phyloP scores from a whole-genome alignment of 64 coral and sea anemone genomes.

The Montipora sp. region DNA sequence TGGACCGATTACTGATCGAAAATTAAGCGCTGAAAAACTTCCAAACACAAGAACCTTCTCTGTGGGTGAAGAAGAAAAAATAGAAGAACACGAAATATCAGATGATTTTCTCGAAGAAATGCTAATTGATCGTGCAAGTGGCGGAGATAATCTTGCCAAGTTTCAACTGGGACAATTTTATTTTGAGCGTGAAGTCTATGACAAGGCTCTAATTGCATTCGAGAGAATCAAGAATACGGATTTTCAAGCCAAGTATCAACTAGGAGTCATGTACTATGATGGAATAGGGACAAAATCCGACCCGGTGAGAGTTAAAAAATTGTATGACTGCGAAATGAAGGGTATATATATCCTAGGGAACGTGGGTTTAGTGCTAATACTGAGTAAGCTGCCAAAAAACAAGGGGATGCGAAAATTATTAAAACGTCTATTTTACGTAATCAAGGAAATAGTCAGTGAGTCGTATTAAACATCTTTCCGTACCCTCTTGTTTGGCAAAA shows the following conservation, averaged over 20 bases:
- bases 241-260: constrained; percentile 95
- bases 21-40: constrained; percentile 84
- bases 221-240: constrained; percentile 92
- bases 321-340: no score
- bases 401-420: no score
- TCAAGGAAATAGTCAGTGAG: no score
- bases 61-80: constrained; percentile 32
- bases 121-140: constrained; percentile 69
- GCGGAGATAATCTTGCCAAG: constrained; percentile 76
- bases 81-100: constrained; percentile 62
- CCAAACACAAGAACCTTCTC: constrained; percentile 44
- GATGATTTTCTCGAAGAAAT: constrained; percentile 89
- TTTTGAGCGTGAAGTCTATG: constrained; percentile 95
- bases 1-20: constrained; percentile 57
- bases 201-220: constrained; percentile 93
- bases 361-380: no score
- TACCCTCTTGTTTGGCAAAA: no score
- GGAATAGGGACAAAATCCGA: constrained; percentile 81
- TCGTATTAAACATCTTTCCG: no score
- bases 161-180: constrained; percentile 99
- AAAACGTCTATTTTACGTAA: no score
- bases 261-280: constrained; percentile 99
- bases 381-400: no score
- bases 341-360: no score
- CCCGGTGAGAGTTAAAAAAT: constrained; percentile 58